Conservation (phyloP, 2,888 invertebrate species). For the Tetragonula carbonaria region DNA sequence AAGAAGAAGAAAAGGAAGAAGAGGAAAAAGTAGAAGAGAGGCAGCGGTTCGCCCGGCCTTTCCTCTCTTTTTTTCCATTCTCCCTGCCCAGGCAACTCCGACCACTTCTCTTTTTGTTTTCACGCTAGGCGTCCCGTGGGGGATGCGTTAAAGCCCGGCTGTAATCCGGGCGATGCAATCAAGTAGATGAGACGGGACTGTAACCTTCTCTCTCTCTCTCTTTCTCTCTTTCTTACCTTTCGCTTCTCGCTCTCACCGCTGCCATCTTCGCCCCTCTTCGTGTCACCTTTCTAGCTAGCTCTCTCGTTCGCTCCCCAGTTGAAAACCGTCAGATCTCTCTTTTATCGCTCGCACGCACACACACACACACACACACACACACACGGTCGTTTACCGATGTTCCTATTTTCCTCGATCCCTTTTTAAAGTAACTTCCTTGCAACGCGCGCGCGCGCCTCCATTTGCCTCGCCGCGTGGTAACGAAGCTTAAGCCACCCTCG, state of each 20-base stretch:
- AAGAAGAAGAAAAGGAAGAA: neutral
- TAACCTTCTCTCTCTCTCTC: slow-evolving; percentile 50
- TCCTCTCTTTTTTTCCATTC: slow-evolving; percentile 34
- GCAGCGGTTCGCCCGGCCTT: slow-evolving; percentile 40
- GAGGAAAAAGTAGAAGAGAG: slow-evolving; percentile 16
- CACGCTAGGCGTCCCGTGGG: slow-evolving; percentile 75
- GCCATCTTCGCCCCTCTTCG: neutral
- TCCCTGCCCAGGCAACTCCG: slow-evolving; percentile 27
- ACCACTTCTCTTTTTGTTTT: slow-evolving; percentile 73
- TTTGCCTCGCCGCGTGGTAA: slow-evolving; percentile 71
- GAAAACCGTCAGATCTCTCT: slow-evolving; percentile 49
- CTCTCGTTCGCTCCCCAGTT: neutral
- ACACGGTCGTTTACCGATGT: slow-evolving; percentile 26
- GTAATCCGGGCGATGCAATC: slow-evolving; percentile 79
- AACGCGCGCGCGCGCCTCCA: slow-evolving; percentile 43
- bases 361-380: neutral
- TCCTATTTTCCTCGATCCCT: neutral
- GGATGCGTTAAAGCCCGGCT: slow-evolving; percentile 77
- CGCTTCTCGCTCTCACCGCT: slow-evolving; percentile 28
- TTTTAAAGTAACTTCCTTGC: slow-evolving; percentile 21
- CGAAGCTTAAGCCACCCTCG: slow-evolving; percentile 78
- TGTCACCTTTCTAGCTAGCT: slow-evolving; percentile 11
- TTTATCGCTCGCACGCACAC: neutral
- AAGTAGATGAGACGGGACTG: slow-evolving; percentile 77
- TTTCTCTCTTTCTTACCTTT: slow-evolving; percentile 30